Conservation (phyloP, 2,113 vertebrate species). For the Boleophthalmus pectinirostris region DNA sequence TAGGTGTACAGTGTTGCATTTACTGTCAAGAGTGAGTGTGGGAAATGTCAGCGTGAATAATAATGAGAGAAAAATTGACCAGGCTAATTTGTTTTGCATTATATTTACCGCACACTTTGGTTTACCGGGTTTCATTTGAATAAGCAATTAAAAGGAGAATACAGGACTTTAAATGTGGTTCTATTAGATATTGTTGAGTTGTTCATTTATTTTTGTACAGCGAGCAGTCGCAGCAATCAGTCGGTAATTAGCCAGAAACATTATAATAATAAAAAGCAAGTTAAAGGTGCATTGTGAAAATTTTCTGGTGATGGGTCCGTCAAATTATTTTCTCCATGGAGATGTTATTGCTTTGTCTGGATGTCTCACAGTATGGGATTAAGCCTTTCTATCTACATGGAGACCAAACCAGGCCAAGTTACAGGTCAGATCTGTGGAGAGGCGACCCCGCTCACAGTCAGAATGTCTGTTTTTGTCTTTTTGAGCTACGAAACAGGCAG, state of each 20-base stretch:
- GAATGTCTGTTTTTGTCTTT: no score
- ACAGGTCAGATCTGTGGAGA: no score
- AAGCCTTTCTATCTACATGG: no score
- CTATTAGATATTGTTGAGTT: not conserved
- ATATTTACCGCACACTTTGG: not conserved
- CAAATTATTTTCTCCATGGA: no score
- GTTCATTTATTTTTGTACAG: not conserved
- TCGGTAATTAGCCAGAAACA: not conserved
- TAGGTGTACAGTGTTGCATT: conserved; percentile 2
- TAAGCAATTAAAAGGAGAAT: not conserved
- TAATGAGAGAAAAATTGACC: not conserved
- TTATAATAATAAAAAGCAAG: not conserved
- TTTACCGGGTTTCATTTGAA: not conserved
- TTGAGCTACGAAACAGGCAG: no score
- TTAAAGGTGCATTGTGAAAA: no score
- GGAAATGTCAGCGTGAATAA: conserved; percentile 7
- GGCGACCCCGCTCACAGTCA: no score
- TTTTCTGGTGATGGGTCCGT: no score
- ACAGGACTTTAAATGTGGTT: not conserved
- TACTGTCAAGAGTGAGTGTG: not conserved
- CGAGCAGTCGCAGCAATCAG: not conserved
- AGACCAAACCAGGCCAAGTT: no score
- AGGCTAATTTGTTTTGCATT: conserved; percentile 5
- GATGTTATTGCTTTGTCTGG: no score
- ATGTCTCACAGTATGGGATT: no score